Base-by-base conservation (phyloP, 2,888 invertebrate genomes). In the Homarus gammarus region DNA sequence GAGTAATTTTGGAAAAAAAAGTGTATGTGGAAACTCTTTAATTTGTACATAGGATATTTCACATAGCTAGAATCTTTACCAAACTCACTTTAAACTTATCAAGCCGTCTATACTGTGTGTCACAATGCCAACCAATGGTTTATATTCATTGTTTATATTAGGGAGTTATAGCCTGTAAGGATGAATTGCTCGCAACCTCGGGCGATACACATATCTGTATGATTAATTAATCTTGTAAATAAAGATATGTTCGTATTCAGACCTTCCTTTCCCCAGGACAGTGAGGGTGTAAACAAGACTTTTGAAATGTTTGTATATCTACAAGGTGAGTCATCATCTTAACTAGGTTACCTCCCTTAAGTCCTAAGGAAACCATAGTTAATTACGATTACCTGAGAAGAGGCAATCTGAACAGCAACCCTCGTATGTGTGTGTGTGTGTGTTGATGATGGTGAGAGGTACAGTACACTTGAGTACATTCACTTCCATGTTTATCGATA, bases 61-160 rank as follows among this genome's bases (percentile, higher is more conserved):
- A 82, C 82, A 82, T 82, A 82, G 82, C 70, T 82, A 82, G 64
- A 36, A 44, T 70, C 82, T 82, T 82, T 68, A 70, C 36, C 68
- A 70, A 82, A 82, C 64, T 82, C 82, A 82, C 82, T 82, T 82
- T 82, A 82, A 82, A 64, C 64, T 78, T 82, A 82, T 82, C 82
- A 82, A 70, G 33, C 82, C 82, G 82, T 82, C 82, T 82, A 82
- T 82, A 82, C 22, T 82, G 70, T 82, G 82, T 82, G 82, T 82
- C 68, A 70, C 64, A 12, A 82, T 70, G 82, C 82, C 82, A 82
- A 82, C 44, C 70, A 70, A 31, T 70, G 82, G 82, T 82, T 82
- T 70, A 82, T 70, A 82, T 82, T 82, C 56, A 70, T 49, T 82
- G 82, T 82, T 82, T 82, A 82, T 49, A 64, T 68, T 82, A 82